These are phyloP conservation scores for Nixonia krombeini DNA, from an alignment of 1,140 invertebrate species.

Conservation along the genomic window DNA sequence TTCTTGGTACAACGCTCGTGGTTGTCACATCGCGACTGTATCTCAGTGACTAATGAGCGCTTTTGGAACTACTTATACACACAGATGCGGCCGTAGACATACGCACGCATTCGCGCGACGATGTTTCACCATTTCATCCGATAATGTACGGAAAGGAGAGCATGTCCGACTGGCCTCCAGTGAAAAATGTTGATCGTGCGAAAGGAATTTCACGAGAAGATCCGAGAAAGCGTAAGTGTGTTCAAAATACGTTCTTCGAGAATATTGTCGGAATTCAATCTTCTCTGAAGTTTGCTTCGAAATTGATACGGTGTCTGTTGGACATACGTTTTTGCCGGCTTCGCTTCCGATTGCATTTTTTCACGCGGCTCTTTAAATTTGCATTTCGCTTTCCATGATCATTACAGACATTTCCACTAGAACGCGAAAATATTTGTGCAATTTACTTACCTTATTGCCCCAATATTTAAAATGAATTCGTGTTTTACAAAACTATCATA, in stretches of 20 bases:
- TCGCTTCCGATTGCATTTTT: too few relatives aligned
- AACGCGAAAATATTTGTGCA: too few relatives aligned
- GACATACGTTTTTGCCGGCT: slow-evolving; percentile 2
- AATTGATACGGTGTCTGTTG: slow-evolving; percentile 2
- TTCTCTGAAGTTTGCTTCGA: background rate
- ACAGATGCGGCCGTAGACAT: slow-evolving; percentile 18
- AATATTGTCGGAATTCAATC: slow-evolving; percentile 20
- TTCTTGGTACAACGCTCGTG: slow-evolving; percentile 64
- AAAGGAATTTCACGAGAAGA: slow-evolving; percentile 30
- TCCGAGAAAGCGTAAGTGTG: slow-evolving; percentile 22
- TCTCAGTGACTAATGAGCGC: slow-evolving; percentile 67
- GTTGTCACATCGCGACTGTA: slow-evolving; percentile 65
- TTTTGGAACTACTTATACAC: slow-evolving; percentile 58
- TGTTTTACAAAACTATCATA: too few relatives aligned
- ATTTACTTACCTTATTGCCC: too few relatives aligned
- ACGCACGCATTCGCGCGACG: slow-evolving; percentile 17
- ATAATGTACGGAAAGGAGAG: slow-evolving; percentile 31
- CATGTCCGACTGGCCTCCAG: slow-evolving; percentile 20
- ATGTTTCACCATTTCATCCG: slow-evolving; percentile 24
- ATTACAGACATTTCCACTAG: too few relatives aligned
- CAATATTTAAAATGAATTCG: too few relatives aligned
- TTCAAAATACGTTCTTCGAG: slow-evolving; percentile 32
- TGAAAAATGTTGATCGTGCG: slow-evolving; percentile 40
- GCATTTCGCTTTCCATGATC: too few relatives aligned
- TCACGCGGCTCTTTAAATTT: too few relatives aligned